These are phyloP conservation scores for Argyresthia goedartella DNA, from an alignment of 2,888 invertebrate genomes.

Conservation along the genomic window DNA sequence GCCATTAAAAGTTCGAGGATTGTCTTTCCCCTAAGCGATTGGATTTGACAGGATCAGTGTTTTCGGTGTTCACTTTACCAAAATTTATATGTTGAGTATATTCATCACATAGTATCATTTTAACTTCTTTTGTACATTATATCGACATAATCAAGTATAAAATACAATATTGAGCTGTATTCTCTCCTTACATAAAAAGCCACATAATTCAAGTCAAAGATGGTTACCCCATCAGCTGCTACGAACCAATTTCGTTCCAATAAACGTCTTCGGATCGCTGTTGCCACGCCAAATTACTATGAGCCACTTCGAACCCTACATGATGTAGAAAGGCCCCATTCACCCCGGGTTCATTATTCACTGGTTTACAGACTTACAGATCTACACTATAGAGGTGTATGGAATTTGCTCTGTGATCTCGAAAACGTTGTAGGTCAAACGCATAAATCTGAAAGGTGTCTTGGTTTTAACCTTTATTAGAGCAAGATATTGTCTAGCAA, in stretches of 20 bases:
- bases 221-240: neutral
- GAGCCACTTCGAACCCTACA: neutral
- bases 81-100: too few species aligned
- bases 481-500: slow-evolving; percentile 16
- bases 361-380: neutral
- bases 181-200: too few species aligned
- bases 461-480: slow-evolving; percentile 23
- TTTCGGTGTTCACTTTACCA: too few species aligned
- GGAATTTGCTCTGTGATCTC: slow-evolving; percentile 37
- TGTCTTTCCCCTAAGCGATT: too few species aligned
- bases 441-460: slow-evolving; percentile 26
- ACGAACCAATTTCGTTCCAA: neutral
- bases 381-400: slow-evolving; percentile 14
- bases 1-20: too few species aligned
- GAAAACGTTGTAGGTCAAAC: slow-evolving; percentile 35
- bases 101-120: too few species aligned
- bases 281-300: neutral
- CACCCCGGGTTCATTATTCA: neutral
- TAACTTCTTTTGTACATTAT: too few species aligned
- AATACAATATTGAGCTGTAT: too few species aligned
- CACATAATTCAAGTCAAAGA: neutral
- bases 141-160: too few species aligned
- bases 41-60: too few species aligned
- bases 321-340: neutral
- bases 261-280: neutral